These are phyloP conservation scores for Eciton burchellii DNA, from an alignment of 1,140 invertebrate species.

Conservation along the genomic window DNA sequence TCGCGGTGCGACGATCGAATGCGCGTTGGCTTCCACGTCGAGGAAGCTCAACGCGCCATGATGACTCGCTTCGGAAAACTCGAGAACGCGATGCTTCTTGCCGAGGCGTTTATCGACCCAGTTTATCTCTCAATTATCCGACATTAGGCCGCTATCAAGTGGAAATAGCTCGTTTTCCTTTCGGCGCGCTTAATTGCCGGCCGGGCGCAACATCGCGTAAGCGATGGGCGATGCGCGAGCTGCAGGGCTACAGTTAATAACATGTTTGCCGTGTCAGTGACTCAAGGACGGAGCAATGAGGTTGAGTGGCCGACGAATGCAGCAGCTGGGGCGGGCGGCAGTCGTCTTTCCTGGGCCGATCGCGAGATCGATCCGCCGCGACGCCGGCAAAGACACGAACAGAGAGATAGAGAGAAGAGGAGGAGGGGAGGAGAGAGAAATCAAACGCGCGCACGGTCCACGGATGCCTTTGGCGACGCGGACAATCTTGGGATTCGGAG, in stretches of 20 bases:
- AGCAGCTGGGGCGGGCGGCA: slow-evolving; percentile 61
- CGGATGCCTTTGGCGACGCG: slow-evolving; percentile 55
- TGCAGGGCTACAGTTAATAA: slow-evolving; percentile 38
- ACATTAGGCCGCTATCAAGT: slow-evolving; percentile 21
- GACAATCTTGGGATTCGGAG: slow-evolving; percentile 58
- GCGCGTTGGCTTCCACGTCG: not conserved
- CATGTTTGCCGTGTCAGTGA: slow-evolving; percentile 31
- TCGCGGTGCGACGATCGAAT: not conserved
- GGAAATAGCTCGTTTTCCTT: slow-evolving; percentile 28
- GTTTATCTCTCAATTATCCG: slow-evolving; percentile 37
- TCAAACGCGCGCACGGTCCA: not conserved
- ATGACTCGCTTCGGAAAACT: not conserved
- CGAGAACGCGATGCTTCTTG: not conserved
- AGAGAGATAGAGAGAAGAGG: too few relatives aligned
- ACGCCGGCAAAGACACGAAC: slow-evolving; percentile 10
- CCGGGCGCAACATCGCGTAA: slow-evolving; percentile 54
- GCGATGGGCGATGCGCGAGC: slow-evolving; percentile 34
- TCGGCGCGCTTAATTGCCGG: slow-evolving; percentile 62
- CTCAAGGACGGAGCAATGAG: slow-evolving; percentile 46
- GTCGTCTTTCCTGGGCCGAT: slow-evolving; percentile 45
- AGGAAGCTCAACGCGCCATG: not conserved
- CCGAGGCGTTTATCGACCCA: slow-evolving; percentile 7
- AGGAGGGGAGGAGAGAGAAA: too few relatives aligned
- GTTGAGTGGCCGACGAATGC: slow-evolving; percentile 60
- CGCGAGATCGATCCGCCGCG: slow-evolving; percentile 48